These are phyloP conservation scores for Enteromius anoplus DNA, from an alignment of 2,797 vertebrate genomes.

Conservation along the genomic window DNA sequence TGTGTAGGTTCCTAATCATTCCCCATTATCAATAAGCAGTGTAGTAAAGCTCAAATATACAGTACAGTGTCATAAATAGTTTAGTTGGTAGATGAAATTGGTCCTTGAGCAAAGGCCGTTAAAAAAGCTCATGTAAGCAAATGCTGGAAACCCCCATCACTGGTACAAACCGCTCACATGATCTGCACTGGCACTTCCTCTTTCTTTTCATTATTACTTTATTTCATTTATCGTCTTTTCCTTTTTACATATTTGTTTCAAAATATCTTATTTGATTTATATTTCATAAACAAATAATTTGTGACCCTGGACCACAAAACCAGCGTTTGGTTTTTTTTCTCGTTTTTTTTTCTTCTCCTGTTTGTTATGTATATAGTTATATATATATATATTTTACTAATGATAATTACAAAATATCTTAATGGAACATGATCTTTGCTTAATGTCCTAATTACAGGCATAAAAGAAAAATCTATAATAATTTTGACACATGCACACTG, in stretches of 20 bases:
- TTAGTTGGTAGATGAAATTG: background rate
- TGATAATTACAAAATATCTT: too few species aligned
- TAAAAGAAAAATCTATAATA: too few species aligned
- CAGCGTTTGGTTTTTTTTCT: too few species aligned
- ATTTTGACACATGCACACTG: too few species aligned
- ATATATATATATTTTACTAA: too few species aligned
- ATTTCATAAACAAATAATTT: background rate
- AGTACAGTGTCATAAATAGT: conserved; percentile 22
- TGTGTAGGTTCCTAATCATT: conserved; percentile 7
- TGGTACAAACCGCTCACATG: background rate
- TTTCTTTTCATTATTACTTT: background rate
- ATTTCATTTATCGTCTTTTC: background rate
- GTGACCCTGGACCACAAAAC: too few species aligned
- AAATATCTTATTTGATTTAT: background rate
- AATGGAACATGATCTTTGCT: too few species aligned
- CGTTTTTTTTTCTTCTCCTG: too few species aligned
- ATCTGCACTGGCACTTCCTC: background rate
- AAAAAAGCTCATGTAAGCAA: conserved; percentile 25
- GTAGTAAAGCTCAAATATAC: conserved; percentile 12
- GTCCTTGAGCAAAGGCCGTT: conserved; percentile 21
- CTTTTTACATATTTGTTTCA: background rate
- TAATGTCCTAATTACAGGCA: too few species aligned
- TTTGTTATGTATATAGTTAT: too few species aligned
- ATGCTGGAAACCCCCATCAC: conserved; percentile 2
- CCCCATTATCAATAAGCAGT: background rate